phyloP scores from a whole-genome alignment of 1,140 invertebrate species.

The Eubasilissa regina region DNA sequence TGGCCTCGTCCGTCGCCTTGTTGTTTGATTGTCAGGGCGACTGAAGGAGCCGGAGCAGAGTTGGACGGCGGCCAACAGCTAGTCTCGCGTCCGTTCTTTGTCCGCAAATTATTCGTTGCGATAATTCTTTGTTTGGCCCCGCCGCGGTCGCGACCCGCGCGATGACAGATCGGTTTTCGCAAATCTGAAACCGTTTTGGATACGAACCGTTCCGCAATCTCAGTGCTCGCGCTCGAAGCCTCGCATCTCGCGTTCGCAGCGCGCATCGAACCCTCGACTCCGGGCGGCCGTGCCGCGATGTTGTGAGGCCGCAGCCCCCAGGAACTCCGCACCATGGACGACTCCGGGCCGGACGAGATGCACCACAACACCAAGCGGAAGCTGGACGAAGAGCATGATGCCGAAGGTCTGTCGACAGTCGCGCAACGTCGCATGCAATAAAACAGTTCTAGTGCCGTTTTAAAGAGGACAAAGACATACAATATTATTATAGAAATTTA shows the following conservation, averaged over 20 bases:
- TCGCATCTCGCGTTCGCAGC: no score
- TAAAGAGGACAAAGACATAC: no score
- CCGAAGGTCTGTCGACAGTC: background rate
- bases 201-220: no score
- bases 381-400: constrained; percentile 25
- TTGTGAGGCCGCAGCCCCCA: background rate
- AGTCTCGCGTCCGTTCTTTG: background rate
- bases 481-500: no score
- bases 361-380: constrained; percentile 39
- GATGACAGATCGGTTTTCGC: background rate
- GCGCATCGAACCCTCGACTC: no score
- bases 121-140: background rate
- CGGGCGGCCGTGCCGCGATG: background rate
- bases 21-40: no score
- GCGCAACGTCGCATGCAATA: no score
- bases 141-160: background rate
- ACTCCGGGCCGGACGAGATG: background rate
- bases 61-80: constrained; percentile 2
- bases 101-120: background rate
- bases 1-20: no score
- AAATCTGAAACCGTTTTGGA: no score
- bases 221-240: no score
- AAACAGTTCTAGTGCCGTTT: no score
- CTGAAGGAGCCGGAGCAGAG: background rate
- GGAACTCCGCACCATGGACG: background rate